Evolutionary conservation across 2,797 vertebrate genomes (phyloP), one percentile per base, ranked within the genome.

Genomic region (Hypotaenidia okinawae): DNA sequence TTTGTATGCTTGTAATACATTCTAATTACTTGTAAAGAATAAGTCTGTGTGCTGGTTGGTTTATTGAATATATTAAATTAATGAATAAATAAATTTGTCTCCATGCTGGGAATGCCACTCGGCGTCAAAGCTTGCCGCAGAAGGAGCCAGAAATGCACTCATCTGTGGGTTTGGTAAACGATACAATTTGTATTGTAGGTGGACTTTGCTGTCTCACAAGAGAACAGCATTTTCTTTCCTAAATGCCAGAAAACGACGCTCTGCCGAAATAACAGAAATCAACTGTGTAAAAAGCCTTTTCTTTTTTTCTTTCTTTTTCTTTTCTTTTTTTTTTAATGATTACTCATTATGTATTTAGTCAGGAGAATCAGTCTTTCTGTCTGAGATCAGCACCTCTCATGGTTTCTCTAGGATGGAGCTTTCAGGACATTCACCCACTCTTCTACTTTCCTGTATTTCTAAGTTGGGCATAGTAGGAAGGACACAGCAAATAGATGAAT

Each of bases 1-100:
- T 98, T 97, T 97, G 97, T 96, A 97, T 93, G 97, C 96, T 98
- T 98, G 98, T 98, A 97, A 97, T 98, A 97, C 95, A 94, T 97
- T 97, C 97, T 97, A 97, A 95, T 96, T 90, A 69, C 93, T 96
- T 92, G 86, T 96, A 97, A 97, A 97, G 97, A 98, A 97, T 98
- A 97, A 94, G 96, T 64, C 94, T 91, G 93, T 96, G 87, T 97
- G 93, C 89, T 80, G 84, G 96, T 97, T 97, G 97, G 96, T 98
- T 98, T 97, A 97, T 97, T 96, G 91, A 96, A 94, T 90, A 94
- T 97, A 97, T 97, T 96, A 97, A 96, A 96, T 97, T 93, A 97
- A 97, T 90, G 37, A 73, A 85, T 83, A 97, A 95, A 97, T 96
- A 97, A 96, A 97, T 97, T 96, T 77, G 59, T 93, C 92, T 91